Conservation (phyloP, 2,888 invertebrate genomes). For the Oscheius sp. region DNA sequence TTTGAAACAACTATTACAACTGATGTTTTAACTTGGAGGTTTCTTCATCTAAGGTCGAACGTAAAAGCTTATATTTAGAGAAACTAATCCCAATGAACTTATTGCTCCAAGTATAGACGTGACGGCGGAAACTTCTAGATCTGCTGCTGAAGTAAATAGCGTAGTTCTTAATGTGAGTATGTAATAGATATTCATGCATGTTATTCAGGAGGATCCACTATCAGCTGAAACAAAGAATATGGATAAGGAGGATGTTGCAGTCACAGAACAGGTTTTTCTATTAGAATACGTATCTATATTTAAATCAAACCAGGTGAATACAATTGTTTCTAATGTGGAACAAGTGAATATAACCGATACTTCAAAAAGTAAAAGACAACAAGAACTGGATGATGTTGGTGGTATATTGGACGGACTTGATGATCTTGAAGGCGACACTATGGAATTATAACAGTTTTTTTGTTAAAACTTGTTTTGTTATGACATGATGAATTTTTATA, state of each 20-base stretch:
- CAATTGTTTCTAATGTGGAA: not conserved
- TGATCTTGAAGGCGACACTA: conserved; percentile 46
- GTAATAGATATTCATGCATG: not conserved
- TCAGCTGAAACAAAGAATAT: conserved; percentile 37
- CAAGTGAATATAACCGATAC: conserved; percentile 13
- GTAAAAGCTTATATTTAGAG: too few species aligned
- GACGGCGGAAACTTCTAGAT: not conserved
- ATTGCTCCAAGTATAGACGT: conserved; percentile 39
- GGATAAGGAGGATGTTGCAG: conserved; percentile 32
- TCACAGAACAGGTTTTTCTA: conserved; percentile 18
- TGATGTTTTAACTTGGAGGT: conserved; percentile 38
- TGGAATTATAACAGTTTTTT: conserved; percentile 11
- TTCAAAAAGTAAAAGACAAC: conserved; percentile 35
- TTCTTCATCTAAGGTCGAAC: not conserved
- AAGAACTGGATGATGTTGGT: conserved; percentile 48
- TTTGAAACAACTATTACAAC: conserved; percentile 40
- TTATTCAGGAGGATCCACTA: conserved; percentile 45
- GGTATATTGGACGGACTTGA: conserved; percentile 52
- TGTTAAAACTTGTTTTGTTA: conserved; percentile 14
- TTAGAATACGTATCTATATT: not conserved
- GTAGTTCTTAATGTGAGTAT: conserved; percentile 47
- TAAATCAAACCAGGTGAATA: not conserved
- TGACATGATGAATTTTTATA: not conserved
- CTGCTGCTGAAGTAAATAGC: conserved; percentile 39
- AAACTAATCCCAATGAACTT: conserved; percentile 40